Evolutionary conservation across 2,888 invertebrate genomes (phyloP), one percentile per base, ranked within the genome.

Genomic region (Drosophila acutilabella): DNA sequence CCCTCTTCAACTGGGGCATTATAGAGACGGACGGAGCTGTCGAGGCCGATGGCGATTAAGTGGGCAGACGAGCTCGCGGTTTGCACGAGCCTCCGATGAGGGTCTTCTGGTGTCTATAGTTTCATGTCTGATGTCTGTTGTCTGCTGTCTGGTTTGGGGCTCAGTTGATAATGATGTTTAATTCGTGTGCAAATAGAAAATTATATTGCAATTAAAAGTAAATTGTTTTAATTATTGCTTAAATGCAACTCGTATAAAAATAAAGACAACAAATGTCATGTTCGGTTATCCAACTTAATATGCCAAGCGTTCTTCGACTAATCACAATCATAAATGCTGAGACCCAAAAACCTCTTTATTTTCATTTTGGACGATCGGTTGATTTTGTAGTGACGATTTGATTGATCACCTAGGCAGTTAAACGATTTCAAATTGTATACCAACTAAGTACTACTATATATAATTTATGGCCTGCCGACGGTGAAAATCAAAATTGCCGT

Each of bases 161-260:
- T 82, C 72, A 76, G 78, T 76, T 80, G 76, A 77, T 83, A 85
- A 88, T 74, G 68, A 75, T 74, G 64, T 71, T 85, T 87, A 87
- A 87, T 81, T 81, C 88, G 69, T 73, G 85, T 80, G 88, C 74
- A 89, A 87, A 87, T 81, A 87, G 70, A 85, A 89, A 89, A 87
- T 87, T 87, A 89, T 84, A 89, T 89, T 81, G 81, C 89, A 87
- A 87, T 87, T 87, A 87, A 87, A 84, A 78, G 71, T 77, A 77
- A 87, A 87, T 89, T 87, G 89, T 80, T 89, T 86, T 81, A 84
- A 87, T 84, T 89, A 81, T 75, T 87, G 80, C 74, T 77, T 75
- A 84, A 86, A 81, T 68, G 73, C 44, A 20, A 50, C 30, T 30
- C 23, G 23, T 23, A 23, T 23, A 23, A 6, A 23, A 6, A 23